Evolutionary conservation across 64 coral and sea anemone species (phyloP).

Genomic region (Montipora cactus): DNA sequence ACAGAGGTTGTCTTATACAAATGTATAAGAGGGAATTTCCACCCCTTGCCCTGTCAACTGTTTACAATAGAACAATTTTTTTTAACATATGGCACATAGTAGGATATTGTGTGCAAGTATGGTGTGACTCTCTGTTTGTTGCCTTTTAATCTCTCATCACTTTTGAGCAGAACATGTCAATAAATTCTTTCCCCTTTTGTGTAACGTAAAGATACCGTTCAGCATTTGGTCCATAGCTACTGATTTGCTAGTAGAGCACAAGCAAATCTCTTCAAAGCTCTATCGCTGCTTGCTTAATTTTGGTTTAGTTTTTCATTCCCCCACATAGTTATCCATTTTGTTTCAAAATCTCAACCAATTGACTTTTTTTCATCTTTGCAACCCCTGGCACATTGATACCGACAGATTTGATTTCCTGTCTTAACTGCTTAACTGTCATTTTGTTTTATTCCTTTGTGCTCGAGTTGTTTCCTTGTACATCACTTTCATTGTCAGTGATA

Average conservation of each 20-base stretch:
- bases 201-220: not conserved
- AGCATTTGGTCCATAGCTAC: not conserved
- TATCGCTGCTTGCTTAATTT: no score
- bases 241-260: not conserved
- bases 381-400: slow-evolving; percentile 26
- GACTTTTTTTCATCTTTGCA: slow-evolving; percentile 26
- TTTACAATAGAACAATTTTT: not conserved
- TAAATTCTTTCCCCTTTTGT: not conserved
- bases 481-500: slow-evolving; percentile 16
- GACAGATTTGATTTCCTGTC: slow-evolving; percentile 42
- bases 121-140: not conserved
- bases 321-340: slow-evolving; percentile 22
- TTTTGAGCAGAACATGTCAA: not conserved
- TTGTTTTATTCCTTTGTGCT: slow-evolving; percentile 15
- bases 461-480: slow-evolving; percentile 28
- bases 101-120: not conserved
- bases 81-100: not conserved
- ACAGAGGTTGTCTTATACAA: not conserved
- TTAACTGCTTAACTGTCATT: slow-evolving; percentile 66
- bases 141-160: not conserved
- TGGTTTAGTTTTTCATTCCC: not conserved
- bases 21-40: not conserved
- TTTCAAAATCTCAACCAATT: slow-evolving; percentile 44
- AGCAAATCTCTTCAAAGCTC: not conserved
- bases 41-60: not conserved